Base-by-base conservation (phyloP, 2,797 vertebrate species). In the Carduelis carduelis region DNA sequence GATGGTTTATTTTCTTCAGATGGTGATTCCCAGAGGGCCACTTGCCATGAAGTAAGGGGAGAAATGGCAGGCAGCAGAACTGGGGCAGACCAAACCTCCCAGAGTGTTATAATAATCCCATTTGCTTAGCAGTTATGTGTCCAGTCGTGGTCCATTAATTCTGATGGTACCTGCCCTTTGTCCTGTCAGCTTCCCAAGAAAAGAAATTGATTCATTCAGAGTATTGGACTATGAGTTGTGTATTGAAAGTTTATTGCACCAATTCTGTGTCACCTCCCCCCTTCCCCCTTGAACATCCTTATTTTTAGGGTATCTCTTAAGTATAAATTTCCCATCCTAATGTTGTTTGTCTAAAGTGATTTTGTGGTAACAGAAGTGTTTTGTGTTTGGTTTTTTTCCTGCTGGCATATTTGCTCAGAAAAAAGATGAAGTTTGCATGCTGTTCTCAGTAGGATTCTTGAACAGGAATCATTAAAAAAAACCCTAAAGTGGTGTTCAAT, bases 81-180 rank as follows among this genome's bases (percentile, higher is more conserved):
- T 77, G 64, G 77, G 93, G 69, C 0, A 28, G 59, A 49, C 52
- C 47, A 56, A 78, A n/a, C 50, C 86, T 95, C 85, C 41, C 26
- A 90, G 84, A 75, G 65, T 55, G 52, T 70, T 95, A 17, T 34
- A 79, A 69, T 6, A 92, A 53, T 41, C 46, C 59, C 44, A 72
- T 95, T 97, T 94, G 74, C 34, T 85, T 80, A 77, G 71, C 55
- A 92, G 71, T 34, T 91, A 23, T n/a, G 14, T 94, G 64, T 89
- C 44, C 34, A 50, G 64, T 87, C 23, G 5, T 27, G 83, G 30
- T 49, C 93, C 70, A 88, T 94, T 95, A 93, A 93, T 90, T 96
- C 59, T 87, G 53, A 88, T 77, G 78, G 20, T 79, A 53, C 32
- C 49, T 92, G 72, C 44, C 56, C 61, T 49, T 92, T 78, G 26